These are phyloP conservation scores for Cinara cedri DNA, from an alignment of 2,888 invertebrate genomes.

Conservation along the genomic window DNA sequence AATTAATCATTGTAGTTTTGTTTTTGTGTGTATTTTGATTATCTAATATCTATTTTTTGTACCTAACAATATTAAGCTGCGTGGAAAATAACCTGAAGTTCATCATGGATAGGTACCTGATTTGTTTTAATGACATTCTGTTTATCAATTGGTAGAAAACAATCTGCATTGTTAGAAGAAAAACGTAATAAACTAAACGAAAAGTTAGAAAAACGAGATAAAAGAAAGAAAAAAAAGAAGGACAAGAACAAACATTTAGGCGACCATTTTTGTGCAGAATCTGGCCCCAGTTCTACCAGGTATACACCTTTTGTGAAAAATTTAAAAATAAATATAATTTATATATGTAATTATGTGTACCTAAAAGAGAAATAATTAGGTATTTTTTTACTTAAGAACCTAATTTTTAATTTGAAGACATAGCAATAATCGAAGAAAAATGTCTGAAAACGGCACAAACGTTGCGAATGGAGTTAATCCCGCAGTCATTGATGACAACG, in stretches of 20 bases:
- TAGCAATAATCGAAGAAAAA: conserved; percentile 37
- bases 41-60: neutral
- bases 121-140: conserved; percentile 14
- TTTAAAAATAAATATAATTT: neutral
- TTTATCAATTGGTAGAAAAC: conserved; percentile 63
- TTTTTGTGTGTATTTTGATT: neutral
- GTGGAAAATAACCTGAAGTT: neutral
- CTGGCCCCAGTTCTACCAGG: conserved; percentile 48
- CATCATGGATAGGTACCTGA: neutral
- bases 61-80: neutral
- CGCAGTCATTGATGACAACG: conserved; percentile 59
- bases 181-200: conserved; percentile 74
- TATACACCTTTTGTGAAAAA: neutral
- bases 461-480: conserved; percentile 57
- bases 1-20: conserved; percentile 27
- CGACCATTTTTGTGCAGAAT: conserved; percentile 38
- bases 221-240: conserved; percentile 76
- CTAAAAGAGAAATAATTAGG: neutral
- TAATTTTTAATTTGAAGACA: conserved; percentile 10
- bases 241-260: conserved; percentile 65
- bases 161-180: conserved; percentile 73
- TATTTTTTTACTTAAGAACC: neutral
- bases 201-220: conserved; percentile 75
- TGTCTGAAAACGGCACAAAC: conserved; percentile 59
- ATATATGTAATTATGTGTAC: neutral